Base-by-base conservation (phyloP, 92 coral and sea anemone species). In the Heliopora coerulea region DNA sequence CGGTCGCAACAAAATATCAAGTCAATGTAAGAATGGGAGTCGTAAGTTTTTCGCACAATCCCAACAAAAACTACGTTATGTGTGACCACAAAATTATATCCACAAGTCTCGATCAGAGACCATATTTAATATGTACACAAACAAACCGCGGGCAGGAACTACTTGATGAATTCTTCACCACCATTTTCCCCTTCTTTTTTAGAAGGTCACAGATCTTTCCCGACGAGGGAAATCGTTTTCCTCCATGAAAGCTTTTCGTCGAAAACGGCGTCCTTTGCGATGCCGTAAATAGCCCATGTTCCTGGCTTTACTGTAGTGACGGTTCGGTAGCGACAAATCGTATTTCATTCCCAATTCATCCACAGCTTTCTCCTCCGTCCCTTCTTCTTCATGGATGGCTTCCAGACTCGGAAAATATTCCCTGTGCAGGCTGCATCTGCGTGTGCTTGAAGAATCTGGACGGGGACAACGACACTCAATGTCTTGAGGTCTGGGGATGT, bases 381-480 rank as follows among this genome's bases (percentile, higher is more conserved):
- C 58, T 17, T 70, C 48, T 20, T 52, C 77, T 54, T 70, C 77
- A 24, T 70, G 10, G 27, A 70, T 70, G 10, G 77, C 77, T 50
- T 70, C 77, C 1, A 70, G 27, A 24, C 77, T 70, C 12, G 77
- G 77, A 25, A 32, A 70, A 34, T 31, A 70, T 35, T 70, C 77
- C n/a, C 54, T 70, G 63, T 70, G 77, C 1, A 18, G 1, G 23
- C 7, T 33, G 18, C 77, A 70, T 6, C 29, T 20, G 40, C 23
- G 29, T 25, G 58, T 44, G 74, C 26, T 67, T 0, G 37, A 9
- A 15, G n/a, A 14, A 1, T 70, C 77, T 48, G 26, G 58, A 50
- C 49, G 62, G 0, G 15, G 6, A 20, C 62, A 52, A 0, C 41
- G 56, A 42, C 77, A 52, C 42, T 54, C 77, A 18, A 27, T 12